Evolutionary conservation across 2,113 vertebrate genomes (phyloP), one percentile per base, ranked within the genome.

Genomic region (Megaceryle torquata): DNA sequence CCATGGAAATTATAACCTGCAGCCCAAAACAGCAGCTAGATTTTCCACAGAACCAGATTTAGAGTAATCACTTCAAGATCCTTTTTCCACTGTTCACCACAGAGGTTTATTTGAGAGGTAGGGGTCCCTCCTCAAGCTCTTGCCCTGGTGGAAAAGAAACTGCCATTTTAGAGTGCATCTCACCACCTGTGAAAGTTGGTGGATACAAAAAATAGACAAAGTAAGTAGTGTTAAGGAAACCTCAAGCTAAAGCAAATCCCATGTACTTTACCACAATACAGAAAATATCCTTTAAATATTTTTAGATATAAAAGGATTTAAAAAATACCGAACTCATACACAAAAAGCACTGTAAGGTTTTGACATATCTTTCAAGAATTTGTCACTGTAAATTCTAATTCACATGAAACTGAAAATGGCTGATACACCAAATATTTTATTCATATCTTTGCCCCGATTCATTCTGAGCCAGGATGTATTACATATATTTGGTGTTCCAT

Each of bases 1-100:
- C 72, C 57, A 60, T 67, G 35, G 83, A 88, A 93, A 94, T 96
- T 95, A 84, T 48, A 75, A 74, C 85, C 20, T 61, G 61, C 51
- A 77, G 51, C 71, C 78, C 60, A 79, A 48, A 82, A 57, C 65
- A 89, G 82, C 79, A 91, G 88, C 80, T 35, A 59, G 31, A 22
- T 75, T 89, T 93, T 95, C 77, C 64, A 94, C 63, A 72, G 68
- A 84, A 77, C 11, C n/a, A 57, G 43, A 83, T 77, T 85, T 84
- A 80, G 43, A 84, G 65, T 81, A 94, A 88, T 81, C 48, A 81
- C 64, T 68, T 22, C 18, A 11, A 48, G 61, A 72, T 75, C 25
- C n/a, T 72, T 90, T 86, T 76, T 29, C 13, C n/a, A 46, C 13
- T 39, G 33, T 24, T 59, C 37, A 37, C 37, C 53, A 37, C 1